A percentile compares a stretch with the other conserved stretches of the same genome.
phyloP scores from a whole-genome alignment of 2,888 invertebrate species.

The Eupithecia subumbrata region DNA sequence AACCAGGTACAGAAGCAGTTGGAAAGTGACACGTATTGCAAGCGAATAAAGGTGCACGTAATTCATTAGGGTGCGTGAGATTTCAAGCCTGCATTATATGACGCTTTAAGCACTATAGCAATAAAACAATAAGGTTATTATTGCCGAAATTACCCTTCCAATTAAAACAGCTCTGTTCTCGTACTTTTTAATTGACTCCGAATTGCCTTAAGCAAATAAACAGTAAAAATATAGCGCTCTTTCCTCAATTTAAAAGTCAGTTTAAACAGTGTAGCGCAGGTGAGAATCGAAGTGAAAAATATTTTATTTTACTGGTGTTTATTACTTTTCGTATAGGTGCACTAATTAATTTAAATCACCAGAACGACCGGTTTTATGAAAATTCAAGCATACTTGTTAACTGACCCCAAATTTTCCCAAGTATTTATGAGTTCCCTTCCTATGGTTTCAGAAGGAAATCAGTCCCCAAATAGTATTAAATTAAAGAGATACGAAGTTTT shows the following conservation, averaged over 20 bases:
- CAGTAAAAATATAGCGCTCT: constrained; percentile 42
- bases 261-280: constrained; percentile 42
- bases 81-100: constrained; percentile 34
- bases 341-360: constrained; percentile 27
- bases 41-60: constrained; percentile 33
- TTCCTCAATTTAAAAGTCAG: constrained; percentile 45
- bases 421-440: not conserved
- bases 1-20: constrained; percentile 36
- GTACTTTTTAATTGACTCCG: constrained; percentile 45
- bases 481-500: not conserved
- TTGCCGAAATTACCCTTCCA: constrained; percentile 45
- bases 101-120: constrained; percentile 49
- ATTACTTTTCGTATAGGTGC: constrained; percentile 31
- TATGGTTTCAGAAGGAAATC: not conserved
- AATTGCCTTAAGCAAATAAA: constrained; percentile 47
- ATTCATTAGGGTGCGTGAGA: constrained; percentile 29
- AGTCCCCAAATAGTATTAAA: not conserved
- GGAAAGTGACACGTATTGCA: constrained; percentile 34
- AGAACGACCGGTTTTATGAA: constrained; percentile 15
- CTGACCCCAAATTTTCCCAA: not conserved
- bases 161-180: constrained; percentile 44
- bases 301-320: constrained; percentile 37
- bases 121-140: constrained; percentile 52
- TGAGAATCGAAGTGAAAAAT: constrained; percentile 42
- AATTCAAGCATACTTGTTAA: not conserved